Evolutionary conservation across 1,140 invertebrate genomes (phyloP), one percentile per base, ranked within the genome.

Genomic region (Chironomus tepperi): DNA sequence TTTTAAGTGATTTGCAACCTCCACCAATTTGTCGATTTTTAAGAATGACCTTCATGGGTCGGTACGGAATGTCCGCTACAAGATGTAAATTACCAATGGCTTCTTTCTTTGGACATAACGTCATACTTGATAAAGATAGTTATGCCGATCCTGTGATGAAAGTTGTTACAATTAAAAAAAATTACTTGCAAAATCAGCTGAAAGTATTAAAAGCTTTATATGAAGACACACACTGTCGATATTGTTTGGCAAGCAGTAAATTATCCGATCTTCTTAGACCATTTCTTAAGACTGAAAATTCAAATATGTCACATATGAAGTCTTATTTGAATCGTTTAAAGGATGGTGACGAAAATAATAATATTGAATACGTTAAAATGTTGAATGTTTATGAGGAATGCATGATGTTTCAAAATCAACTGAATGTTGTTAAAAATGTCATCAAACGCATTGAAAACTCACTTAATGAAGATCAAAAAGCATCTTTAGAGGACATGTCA

Each of bases 91-190:
- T 97, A 74, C 94, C 94, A 0, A 84, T 96, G 19, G 95, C 94
- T n/a, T 90, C 90, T 79, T 97, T 96, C 83, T 97, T 93, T 80
- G 95, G 95, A 2, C 94, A 96, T 80, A 89, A 93, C 64, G 88
- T 93, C 24, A 87, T 93, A 73, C 81, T 92, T 57, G 90, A 90
- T 7, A 89, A 88, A 77, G 90, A 88, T 82, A 84, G 86, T 75
- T 87, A 87, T 76, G 84, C 84, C 0, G 85, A 87, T 79, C 77
- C 82, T 18, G 74, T 82, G 43, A 74, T 80, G 74, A 75, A 77
- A 21, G 80, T 78, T n/a, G 76, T 82, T 3, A 80, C 78, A 34
- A 77, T 78, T 16, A 78, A 78, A 9, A 24, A 75, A 0, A 77
- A 77, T 42, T 78, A 77, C 43, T 75, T 82, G 5, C 78, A 79